Base-by-base conservation (phyloP, 1,140 invertebrate species). In the Brachionus asplanchnoidis region DNA sequence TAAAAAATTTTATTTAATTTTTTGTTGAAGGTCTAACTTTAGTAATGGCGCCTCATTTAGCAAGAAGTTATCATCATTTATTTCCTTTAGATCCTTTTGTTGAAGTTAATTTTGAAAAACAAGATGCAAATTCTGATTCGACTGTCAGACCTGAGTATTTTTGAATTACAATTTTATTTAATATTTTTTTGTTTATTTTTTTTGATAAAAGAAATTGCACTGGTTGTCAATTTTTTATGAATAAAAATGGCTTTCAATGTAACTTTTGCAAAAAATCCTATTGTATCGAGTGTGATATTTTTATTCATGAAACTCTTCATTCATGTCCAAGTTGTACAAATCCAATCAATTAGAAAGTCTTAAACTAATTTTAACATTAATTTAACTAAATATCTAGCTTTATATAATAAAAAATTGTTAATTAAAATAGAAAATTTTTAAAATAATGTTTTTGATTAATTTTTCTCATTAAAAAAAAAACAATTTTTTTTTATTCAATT, bases 11-110 rank as follows among this genome's bases (percentile, higher is more conserved):
- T 66, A 77, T 3, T 0, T 28, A 60, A 85, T 20, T 66, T 85
- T 86, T 11, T 36, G 32, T 36, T 6, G 5, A 85, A 90, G 90
- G 95, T 11, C 91, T 99, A 28, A 98, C 96, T 3, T 90, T 99
- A n/a, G 97, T 98, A 3, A 98, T 97, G 6, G 96, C 97, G 11
- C 96, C 97, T 14, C 97, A 99, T 91, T 91, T 99, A 50, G 97
- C 97, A 8, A 92, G 97, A 85, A 98, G 96, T 0, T 98, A 98
- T 90, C 97, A 98, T 90, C 96, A 98, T 91, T 91, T 98, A 78
- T 98, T 98, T 90, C 96, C 96, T 5, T 93, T 97, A 8, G 92
- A 94, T 70, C 91, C 94, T 80, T 98, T 95, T 88, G 92, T 92
- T 86, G 95, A 98, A 60, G 75, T 83, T 83, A 70, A 86, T 85